Base-by-base conservation (phyloP, 2,797 vertebrate species). In the Anolis apletophallus region DNA sequence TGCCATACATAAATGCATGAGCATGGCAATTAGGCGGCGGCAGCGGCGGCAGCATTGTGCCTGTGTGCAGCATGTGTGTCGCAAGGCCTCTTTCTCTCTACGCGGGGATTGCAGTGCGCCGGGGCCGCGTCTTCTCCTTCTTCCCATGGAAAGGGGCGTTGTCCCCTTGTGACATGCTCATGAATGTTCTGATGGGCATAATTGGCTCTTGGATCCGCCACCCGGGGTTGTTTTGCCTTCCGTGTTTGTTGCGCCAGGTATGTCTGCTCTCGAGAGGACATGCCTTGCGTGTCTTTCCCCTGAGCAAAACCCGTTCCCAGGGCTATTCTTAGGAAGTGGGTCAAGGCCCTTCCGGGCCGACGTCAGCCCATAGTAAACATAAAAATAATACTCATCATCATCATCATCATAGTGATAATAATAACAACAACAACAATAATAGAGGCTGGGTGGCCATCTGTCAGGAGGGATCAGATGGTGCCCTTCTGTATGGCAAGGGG, bases 181-280 rank as follows among this genome's bases (percentile, higher is more conserved):
- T 78, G 88, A 85, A 46, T 59, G 88, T 90, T 36, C 82, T 84
- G 57, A 84, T 86, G 26, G 67, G 80, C 19, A 73, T 40, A n/a
- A 8, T 64, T 12, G 46, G 46, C 36, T 55, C 86, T 64, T 87
- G 52, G 57, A 68, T 82, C 81, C 91, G 79, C 87, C 68, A 14
- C 3, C 0, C 26, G 50, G 29, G 55, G 59, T 0, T 3, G 54
- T 59, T 89, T 89, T 61, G 23, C 40, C 59, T 87, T 57, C 67
- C 86, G 55, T 46, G 52, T 68, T n/a, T 29, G 11, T 80, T 87
- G 83, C 69, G 0, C 86, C 80, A 86, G 82, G 26, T 46, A 54
- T 6, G 75, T 29, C 32, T 54, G 40, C 21, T n/a, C 57, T 29
- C 68, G 34, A 26, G 46, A 78, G 69, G 91, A 74, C 26, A 54